A percentile compares a stretch with the other conserved stretches of the same genome.
These are phyloP conservation scores for Epinephelus moara DNA, from an alignment of 2,113 vertebrate genomes.

Conservation along the genomic window DNA sequence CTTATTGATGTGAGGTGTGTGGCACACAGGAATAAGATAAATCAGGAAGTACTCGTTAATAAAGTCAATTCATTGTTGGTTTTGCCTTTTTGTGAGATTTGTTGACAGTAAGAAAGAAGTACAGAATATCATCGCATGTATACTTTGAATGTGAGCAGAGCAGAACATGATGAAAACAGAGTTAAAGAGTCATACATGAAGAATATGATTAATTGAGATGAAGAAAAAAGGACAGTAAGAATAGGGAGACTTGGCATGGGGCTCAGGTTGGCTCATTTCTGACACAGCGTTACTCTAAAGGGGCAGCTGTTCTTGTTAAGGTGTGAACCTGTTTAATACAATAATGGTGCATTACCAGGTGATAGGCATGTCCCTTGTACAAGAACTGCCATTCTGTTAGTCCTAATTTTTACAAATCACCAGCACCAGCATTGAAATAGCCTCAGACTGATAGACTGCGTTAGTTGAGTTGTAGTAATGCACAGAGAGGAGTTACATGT, in stretches of 20 bases:
- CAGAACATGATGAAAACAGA: constrained; percentile 27
- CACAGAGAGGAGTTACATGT: constrained; percentile 66
- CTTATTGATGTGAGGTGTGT: neutral
- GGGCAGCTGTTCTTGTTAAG: constrained; percentile 20
- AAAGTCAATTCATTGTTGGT: neutral
- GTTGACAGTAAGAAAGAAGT: constrained; percentile 28
- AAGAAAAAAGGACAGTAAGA: constrained; percentile 60
- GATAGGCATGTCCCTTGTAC: constrained; percentile 20
- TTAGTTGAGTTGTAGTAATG: constrained; percentile 42
- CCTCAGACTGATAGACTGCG: constrained; percentile 15
- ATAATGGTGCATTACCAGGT: constrained; percentile 39
- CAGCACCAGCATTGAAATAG: constrained; percentile 56
- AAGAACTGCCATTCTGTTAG: constrained; percentile 37
- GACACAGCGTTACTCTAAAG: constrained; percentile 33
- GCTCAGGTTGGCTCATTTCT: constrained; percentile 70
- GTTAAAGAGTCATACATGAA: constrained; percentile 46
- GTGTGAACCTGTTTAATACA: constrained; percentile 33
- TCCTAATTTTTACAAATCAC: constrained; percentile 42
- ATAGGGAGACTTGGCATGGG: constrained; percentile 66
- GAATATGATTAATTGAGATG: constrained; percentile 39
- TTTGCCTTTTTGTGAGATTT: constrained; percentile 13
- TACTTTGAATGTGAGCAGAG: constrained; percentile 38
- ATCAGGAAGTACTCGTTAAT: neutral
- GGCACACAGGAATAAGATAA: too few relatives aligned
- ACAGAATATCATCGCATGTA: constrained; percentile 24